Conservation (phyloP, 2,113 vertebrate species). For the Megaleporinus macrocephalus region DNA sequence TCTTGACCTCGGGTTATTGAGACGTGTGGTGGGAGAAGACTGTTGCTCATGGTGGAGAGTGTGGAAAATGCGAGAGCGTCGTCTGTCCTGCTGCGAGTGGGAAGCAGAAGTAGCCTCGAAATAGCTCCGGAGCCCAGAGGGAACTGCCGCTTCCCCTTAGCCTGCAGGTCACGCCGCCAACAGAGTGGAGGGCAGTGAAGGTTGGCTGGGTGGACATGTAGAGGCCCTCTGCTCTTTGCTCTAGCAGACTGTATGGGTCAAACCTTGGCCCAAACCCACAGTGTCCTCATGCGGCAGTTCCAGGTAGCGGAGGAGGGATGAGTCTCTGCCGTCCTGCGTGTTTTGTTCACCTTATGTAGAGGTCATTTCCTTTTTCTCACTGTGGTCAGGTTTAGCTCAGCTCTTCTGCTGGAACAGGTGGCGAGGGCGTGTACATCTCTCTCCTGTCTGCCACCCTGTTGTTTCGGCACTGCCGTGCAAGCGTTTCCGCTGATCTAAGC, state of each 20-base stretch:
- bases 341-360: slow-evolving; percentile 37
- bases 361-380: slow-evolving; percentile 42
- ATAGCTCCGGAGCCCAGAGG: slow-evolving; percentile 2
- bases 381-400: slow-evolving; percentile 12
- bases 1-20: background rate
- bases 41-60: slow-evolving; percentile 22
- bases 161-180: background rate
- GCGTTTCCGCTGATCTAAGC: slow-evolving; percentile 42
- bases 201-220: background rate
- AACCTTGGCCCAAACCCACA: background rate
- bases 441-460: slow-evolving; percentile 12
- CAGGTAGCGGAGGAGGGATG: background rate
- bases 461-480: background rate
- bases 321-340: background rate
- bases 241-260: background rate
- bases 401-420: slow-evolving; percentile 44
- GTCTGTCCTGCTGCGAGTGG: slow-evolving; percentile 1
- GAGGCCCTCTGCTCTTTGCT: background rate
- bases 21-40: background rate
- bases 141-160: slow-evolving; percentile 20
- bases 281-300: background rate
- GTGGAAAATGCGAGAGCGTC: slow-evolving; percentile 24
- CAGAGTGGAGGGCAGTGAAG: background rate
- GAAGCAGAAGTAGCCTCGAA: slow-evolving; percentile 41
- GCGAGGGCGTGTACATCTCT: slow-evolving; percentile 12